Conservation (phyloP, 2,797 vertebrate genomes). For the Takifugu ocellatus region DNA sequence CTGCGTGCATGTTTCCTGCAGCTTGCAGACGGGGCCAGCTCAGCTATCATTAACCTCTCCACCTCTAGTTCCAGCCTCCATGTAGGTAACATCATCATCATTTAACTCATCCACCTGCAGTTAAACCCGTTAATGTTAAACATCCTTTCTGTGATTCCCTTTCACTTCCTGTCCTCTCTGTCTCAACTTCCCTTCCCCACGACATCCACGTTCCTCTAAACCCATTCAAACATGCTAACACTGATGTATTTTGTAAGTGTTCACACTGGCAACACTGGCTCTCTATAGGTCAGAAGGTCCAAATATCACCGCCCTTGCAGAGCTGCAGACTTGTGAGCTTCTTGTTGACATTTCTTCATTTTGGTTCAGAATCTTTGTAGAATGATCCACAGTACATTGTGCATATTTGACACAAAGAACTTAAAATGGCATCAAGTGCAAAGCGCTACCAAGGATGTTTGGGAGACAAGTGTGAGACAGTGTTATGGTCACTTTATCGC, state of each 20-base stretch:
- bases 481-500: no score
- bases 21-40: constrained; percentile 70
- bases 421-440: no score
- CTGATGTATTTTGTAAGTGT: constrained; percentile 16
- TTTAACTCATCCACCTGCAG: constrained; percentile 13
- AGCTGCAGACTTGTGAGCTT: not conserved
- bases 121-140: not conserved
- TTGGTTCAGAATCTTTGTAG: no score
- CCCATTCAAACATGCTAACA: not conserved
- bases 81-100: constrained; percentile 75
- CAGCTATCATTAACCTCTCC: constrained; percentile 80
- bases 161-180: not conserved
- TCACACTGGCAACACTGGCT: constrained; percentile 36
- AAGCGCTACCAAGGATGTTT: no score
- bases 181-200: not conserved
- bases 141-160: not conserved
- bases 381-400: no score
- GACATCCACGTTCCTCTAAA: not conserved
- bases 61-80: constrained; percentile 73
- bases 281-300: not conserved
- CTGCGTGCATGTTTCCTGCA: constrained; percentile 41
- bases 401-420: no score
- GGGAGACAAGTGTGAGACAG: no score
- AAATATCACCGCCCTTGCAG: no score
- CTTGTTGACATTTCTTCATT: not conserved